Percentiles rank a stretch among this genome's conserved stretches.
phyloP scores from a whole-genome alignment of 2,113 vertebrate species.

The Muntiacus reevesi region DNA sequence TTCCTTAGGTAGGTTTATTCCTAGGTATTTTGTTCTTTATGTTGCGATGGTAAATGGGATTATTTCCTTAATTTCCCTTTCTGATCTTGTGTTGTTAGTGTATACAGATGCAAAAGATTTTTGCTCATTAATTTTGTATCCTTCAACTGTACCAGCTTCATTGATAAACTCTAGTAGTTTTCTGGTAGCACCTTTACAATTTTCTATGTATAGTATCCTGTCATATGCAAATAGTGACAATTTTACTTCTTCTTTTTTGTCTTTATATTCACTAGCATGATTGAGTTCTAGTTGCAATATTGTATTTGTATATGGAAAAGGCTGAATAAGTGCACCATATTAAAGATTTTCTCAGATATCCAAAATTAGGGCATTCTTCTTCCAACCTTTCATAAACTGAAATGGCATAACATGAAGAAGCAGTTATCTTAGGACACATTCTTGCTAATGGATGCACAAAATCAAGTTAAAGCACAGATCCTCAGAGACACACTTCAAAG shows the following conservation, averaged over 20 bases:
- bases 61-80: neutral
- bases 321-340: neutral
- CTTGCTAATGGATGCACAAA: neutral
- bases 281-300: neutral
- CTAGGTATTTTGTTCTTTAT: neutral
- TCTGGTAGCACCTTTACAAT: neutral
- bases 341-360: neutral
- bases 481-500: neutral
- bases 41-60: neutral
- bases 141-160: neutral
- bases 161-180: neutral
- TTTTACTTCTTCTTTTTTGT: neutral
- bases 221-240: neutral
- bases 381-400: neutral
- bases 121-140: neutral
- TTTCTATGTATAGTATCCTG: neutral
- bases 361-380: neutral
- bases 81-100: neutral
- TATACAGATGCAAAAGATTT: neutral
- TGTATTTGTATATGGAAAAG: neutral
- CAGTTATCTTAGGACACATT: neutral
- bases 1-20: neutral
- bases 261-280: neutral
- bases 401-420: neutral
- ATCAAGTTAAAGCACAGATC: neutral